phyloP scores from a whole-genome alignment of 2,113 vertebrate species.

The Ia io region DNA sequence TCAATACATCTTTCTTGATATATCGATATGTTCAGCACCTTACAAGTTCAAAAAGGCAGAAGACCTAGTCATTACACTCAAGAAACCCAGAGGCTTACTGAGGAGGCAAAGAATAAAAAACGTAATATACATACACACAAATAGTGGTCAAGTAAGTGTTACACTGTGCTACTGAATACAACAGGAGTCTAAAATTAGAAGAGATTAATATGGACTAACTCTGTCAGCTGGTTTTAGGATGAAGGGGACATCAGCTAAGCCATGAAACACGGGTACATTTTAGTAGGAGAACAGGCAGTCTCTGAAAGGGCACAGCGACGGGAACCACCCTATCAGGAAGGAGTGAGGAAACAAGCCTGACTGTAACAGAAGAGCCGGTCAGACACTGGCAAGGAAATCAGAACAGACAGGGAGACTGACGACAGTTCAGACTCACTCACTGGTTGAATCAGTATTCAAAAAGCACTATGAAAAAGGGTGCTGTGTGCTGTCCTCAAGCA shows the following conservation, averaged over 20 bases:
- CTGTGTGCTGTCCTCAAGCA: not conserved
- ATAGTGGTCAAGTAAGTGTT: not conserved
- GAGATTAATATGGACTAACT: constrained; percentile 5
- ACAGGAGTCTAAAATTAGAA: constrained; percentile 36
- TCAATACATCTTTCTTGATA: not conserved
- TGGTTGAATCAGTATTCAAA: not conserved
- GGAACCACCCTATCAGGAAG: not conserved
- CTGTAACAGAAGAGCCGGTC: not conserved
- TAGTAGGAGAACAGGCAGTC: not conserved
- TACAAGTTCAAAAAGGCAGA: not conserved
- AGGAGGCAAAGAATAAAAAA: not conserved
- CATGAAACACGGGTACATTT: not conserved
- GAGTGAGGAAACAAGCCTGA: not conserved
- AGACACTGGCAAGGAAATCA: not conserved
- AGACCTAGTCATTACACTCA: not conserved
- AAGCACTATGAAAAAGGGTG: not conserved
- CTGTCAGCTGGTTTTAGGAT: constrained; percentile 29
- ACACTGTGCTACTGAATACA: constrained; percentile 2
- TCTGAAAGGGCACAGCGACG: not conserved
- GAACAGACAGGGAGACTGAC: not conserved
- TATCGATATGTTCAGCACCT: not conserved
- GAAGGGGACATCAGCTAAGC: not conserved
- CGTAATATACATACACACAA: not conserved
- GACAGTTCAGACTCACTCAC: not conserved
- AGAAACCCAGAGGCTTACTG: not conserved